A percentile compares a stretch with the other conserved stretches of the same genome.
These are phyloP conservation scores for Pterocles gutturalis DNA, from an alignment of 2,113 vertebrate species.

Conservation along the genomic window DNA sequence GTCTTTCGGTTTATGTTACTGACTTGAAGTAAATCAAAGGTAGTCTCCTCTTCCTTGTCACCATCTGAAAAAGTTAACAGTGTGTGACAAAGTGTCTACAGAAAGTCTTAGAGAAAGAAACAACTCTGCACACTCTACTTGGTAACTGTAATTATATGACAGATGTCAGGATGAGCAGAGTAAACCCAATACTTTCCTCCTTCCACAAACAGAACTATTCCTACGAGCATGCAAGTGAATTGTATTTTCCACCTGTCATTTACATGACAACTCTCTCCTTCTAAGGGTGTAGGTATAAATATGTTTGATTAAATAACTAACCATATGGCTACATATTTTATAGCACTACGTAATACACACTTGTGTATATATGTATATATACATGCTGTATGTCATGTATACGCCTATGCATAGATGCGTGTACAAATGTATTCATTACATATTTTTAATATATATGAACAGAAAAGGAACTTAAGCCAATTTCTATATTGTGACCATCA, in stretches of 20 bases:
- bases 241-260: background rate
- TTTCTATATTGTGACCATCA: background rate
- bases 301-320: background rate
- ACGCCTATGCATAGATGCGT: background rate
- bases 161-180: background rate
- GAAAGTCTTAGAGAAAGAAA: background rate
- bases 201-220: background rate
- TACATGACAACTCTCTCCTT: background rate
- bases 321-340: background rate
- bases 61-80: conserved; percentile 78
- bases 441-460: background rate
- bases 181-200: background rate
- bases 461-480: background rate
- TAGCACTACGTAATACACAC: background rate
- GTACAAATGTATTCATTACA: background rate
- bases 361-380: background rate
- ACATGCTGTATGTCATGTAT: background rate
- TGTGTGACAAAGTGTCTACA: background rate
- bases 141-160: background rate
- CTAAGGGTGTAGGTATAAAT: background rate
- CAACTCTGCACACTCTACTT: background rate
- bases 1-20: conserved; percentile 93
- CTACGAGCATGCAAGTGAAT: background rate
- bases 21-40: conserved; percentile 91
- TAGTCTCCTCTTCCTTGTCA: conserved; percentile 82